phyloP scores from a whole-genome alignment of 2,888 invertebrate genomes.

The Netelia fuscicornis region DNA sequence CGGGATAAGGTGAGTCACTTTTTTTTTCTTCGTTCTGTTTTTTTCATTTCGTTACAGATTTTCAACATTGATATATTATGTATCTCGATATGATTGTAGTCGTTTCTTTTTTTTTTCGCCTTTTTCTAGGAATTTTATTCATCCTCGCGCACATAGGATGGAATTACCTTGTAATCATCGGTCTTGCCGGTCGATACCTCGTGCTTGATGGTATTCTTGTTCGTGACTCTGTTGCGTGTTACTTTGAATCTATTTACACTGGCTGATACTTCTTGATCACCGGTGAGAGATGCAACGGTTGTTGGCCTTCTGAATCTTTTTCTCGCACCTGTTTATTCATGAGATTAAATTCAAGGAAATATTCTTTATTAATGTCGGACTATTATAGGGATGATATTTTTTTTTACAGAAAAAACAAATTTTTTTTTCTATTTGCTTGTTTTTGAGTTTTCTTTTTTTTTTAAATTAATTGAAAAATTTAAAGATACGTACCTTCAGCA shows the following conservation, averaged over 20 bases:
- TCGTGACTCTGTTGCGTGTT: slow-evolving; percentile 80
- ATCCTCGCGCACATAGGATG: neutral
- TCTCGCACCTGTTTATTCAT: slow-evolving; percentile 86
- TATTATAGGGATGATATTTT: too few relatives aligned
- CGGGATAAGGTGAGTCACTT: slow-evolving; percentile 53
- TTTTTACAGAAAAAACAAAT: neutral
- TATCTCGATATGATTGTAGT: neutral
- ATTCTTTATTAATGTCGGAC: neutral
- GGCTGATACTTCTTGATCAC: slow-evolving; percentile 87
- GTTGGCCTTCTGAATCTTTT: slow-evolving; percentile 89
- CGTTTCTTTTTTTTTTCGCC: neutral
- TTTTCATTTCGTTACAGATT: slow-evolving; percentile 27
- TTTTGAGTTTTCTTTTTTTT: neutral
- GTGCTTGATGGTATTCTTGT: slow-evolving; percentile 80
- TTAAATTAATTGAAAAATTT: slow-evolving; percentile 9
- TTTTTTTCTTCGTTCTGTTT: slow-evolving; percentile 34
- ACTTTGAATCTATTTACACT: slow-evolving; percentile 88
- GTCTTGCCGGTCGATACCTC: slow-evolving; percentile 78
- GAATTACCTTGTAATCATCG: slow-evolving; percentile 81
- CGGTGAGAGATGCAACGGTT: slow-evolving; percentile 86
- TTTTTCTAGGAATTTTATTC: neutral
- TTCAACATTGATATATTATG: slow-evolving; percentile 26
- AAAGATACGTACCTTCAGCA: slow-evolving; percentile 78
- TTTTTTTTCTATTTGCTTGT: neutral
- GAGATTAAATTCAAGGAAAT: neutral